Evolutionary conservation across 1,140 invertebrate genomes (phyloP).

Genomic region (Ips nitidus): DNA sequence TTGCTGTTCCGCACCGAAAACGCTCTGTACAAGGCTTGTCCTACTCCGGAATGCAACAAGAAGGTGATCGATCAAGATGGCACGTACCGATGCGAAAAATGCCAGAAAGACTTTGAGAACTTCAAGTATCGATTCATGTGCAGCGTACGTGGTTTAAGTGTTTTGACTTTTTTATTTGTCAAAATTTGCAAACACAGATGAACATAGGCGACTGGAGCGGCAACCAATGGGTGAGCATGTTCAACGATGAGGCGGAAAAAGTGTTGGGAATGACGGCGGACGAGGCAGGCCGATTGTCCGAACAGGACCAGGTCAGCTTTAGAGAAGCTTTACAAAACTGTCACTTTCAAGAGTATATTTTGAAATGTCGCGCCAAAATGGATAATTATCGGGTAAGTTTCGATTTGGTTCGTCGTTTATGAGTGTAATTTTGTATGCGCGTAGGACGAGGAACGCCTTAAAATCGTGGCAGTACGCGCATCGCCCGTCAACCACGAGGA

Average conservation of each 20-base stretch:
- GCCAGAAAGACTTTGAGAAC: slow-evolving; percentile 77
- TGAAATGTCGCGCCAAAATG: slow-evolving; percentile 82
- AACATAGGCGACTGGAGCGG: slow-evolving; percentile 80
- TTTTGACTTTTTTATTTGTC: not conserved
- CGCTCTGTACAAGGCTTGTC: slow-evolving; percentile 87
- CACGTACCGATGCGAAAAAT: slow-evolving; percentile 93
- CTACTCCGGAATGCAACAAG: slow-evolving; percentile 85
- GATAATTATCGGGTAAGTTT: slow-evolving; percentile 85
- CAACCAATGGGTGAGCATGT: slow-evolving; percentile 85
- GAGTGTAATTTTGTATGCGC: not conserved
- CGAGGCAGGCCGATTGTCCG: slow-evolving; percentile 71
- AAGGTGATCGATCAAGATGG: slow-evolving; percentile 91
- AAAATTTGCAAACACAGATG: slow-evolving; percentile 53
- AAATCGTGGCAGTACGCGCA: slow-evolving; percentile 68
- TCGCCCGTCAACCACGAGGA: slow-evolving; percentile 74
- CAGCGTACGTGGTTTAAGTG: slow-evolving; percentile 62
- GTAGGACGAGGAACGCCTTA: slow-evolving; percentile 82
- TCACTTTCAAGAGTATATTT: slow-evolving; percentile 77
- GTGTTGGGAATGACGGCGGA: slow-evolving; percentile 76
- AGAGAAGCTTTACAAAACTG: slow-evolving; percentile 68
- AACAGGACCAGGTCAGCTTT: slow-evolving; percentile 63
- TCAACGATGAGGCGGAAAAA: slow-evolving; percentile 83
- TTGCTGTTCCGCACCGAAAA: slow-evolving; percentile 75
- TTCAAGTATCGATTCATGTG: slow-evolving; percentile 86
- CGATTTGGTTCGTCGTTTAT: not conserved